Evolutionary conservation across 2,888 invertebrate genomes (phyloP), one percentile per base, ranked within the genome.

Genomic region (Disparrhopalites patrizii): DNA sequence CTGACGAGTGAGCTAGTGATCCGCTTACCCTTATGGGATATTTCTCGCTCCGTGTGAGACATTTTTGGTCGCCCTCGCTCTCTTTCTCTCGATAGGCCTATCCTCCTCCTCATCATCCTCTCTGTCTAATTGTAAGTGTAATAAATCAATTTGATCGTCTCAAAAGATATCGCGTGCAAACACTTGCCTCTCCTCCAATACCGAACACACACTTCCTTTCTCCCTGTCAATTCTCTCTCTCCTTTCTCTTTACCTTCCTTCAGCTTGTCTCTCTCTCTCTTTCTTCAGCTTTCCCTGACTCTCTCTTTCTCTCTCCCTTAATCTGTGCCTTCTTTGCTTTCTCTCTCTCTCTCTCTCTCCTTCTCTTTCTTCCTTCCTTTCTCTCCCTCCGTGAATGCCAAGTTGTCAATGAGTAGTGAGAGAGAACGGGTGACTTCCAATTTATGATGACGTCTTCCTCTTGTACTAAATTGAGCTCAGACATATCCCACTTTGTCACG

Each of bases 81-180:
- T 60, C 47, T 60, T 50, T 50, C 50, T 20, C 50, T 27, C 15
- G 23, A 20, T 51, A 4, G 7, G 15, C 4, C n/a, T n/a, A n/a
- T n/a, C n/a, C n/a, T n/a, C n/a, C n/a, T n/a, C n/a, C n/a, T n/a
- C n/a, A n/a, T n/a, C n/a, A n/a, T n/a, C n/a, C n/a, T n/a, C n/a
- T n/a, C n/a, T n/a, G n/a, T n/a, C n/a, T n/a, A n/a, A n/a, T n/a
- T n/a, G 25, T 28, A 58, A 28, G 47, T 25, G 56, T 56, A 56
- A 63, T 63, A 43, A 63, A 63, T 63, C 63, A 63, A 63, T 47
- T 63, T 63, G 55, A 63, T 63, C 54, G 43, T 33, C 47, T 7
- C 4, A 43, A 40, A 54, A 43, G 38, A 57, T 38, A 38, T 31
- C 38, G 63, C 54, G 40, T 50, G 40, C 63, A 60, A 31, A n/a